Conservation (phyloP, 2,113 vertebrate genomes). For the Brachyhypopomus occidentalis region DNA sequence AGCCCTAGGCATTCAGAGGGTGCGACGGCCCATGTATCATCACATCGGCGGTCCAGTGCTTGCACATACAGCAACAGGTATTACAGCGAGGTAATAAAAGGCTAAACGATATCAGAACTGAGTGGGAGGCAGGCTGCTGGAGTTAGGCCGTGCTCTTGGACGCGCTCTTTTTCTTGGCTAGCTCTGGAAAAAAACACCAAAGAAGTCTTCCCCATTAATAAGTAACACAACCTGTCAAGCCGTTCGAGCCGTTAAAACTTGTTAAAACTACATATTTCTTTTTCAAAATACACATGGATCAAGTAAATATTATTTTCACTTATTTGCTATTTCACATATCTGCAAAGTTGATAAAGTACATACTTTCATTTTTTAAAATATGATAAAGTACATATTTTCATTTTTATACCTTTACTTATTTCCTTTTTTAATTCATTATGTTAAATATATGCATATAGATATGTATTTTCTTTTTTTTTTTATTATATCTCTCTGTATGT, state of each 20-base stretch:
- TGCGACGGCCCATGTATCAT: constrained; percentile 63
- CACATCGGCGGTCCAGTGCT: constrained; percentile 53
- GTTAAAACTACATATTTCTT: constrained; percentile 75
- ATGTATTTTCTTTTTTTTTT: constrained; percentile 44
- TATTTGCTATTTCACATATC: constrained; percentile 42
- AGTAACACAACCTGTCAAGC: constrained; percentile 53
- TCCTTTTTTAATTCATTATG: constrained; percentile 21
- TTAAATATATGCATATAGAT: constrained; percentile 76
- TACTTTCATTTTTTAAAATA: constrained; percentile 7
- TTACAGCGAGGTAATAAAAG: constrained; percentile 59
- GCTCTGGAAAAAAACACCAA: constrained; percentile 48
- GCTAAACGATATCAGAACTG: constrained; percentile 41
- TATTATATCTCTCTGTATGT: constrained; percentile 71
- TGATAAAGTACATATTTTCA: constrained; percentile 47
- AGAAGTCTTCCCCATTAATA: constrained; percentile 54
- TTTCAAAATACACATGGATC: constrained; percentile 76
- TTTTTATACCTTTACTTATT: constrained; percentile 47
- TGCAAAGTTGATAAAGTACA: constrained; percentile 51
- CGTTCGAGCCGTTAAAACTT: constrained; percentile 72
- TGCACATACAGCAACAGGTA: constrained; percentile 57
- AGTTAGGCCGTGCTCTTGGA: constrained; percentile 25
- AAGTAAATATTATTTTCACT: constrained; percentile 65
- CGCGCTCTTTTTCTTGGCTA: constrained; percentile 45
- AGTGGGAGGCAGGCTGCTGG: constrained; percentile 37
- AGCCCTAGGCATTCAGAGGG: constrained; percentile 68